Conservation (phyloP, 2,113 vertebrate genomes). For the Odocoileus virginianus region DNA sequence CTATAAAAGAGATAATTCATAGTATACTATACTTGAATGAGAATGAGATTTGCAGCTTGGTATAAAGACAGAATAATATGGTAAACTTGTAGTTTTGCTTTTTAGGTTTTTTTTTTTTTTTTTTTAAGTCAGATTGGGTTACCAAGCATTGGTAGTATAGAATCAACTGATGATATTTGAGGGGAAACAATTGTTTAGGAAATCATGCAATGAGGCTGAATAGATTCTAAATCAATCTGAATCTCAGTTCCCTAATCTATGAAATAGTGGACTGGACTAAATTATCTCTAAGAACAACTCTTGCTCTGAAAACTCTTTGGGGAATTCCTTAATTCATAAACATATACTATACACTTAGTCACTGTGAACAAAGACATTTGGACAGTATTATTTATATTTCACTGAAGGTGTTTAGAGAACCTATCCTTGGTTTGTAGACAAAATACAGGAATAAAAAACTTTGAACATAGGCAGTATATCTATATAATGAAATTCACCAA, state of each 20-base stretch:
- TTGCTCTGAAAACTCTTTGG: background rate
- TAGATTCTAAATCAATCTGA: background rate
- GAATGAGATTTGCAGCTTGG: background rate
- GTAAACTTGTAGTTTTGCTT: background rate
- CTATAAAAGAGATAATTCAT: background rate
- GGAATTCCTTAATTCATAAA: background rate
- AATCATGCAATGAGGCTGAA: background rate
- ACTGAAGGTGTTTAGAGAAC: background rate
- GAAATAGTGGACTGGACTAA: background rate
- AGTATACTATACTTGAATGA: background rate
- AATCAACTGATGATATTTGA: background rate
- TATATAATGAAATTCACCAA: background rate
- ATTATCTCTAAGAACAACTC: background rate
- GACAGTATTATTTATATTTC: background rate
- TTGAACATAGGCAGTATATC: background rate
- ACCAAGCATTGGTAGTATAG: background rate
- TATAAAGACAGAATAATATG: background rate
- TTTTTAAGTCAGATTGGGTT: background rate
- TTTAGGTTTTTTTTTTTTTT: background rate
- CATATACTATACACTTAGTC: background rate
- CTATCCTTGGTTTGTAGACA: background rate
- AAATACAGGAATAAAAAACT: background rate
- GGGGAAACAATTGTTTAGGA: background rate
- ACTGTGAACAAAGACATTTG: background rate
- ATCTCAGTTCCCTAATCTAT: background rate